Evolutionary conservation across 2,797 vertebrate species (phyloP), one percentile per base, ranked within the genome.

Genomic region (Oreonectes daqikongensis): DNA sequence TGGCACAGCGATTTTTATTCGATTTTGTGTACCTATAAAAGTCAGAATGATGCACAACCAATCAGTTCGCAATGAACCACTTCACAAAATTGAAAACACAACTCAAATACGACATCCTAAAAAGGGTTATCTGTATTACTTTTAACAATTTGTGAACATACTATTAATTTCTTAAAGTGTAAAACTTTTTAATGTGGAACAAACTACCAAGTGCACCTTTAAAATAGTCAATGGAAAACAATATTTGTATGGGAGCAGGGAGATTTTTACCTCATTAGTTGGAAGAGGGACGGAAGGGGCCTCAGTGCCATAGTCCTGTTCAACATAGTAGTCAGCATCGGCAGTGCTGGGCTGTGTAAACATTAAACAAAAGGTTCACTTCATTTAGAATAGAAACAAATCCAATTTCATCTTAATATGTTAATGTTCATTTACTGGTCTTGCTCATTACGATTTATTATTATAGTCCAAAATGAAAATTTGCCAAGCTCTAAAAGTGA

Each of bases 251-350:
- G 38, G 18, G 2, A 32, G 18, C n/a, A 38, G 20, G 14, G 6
- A 64, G 9, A 72, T 46, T 22, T 53, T 81, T 95, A 98, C 97
- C 96, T 95, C 90, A 83, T 93, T 94, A 74, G 90, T 79, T 87
- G 89, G 90, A 2, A 89, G 85, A 17, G 90, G 88, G 70, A 89
- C 89, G 8, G 88, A 89, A 20, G 95, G 94, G 79, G 89, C 92
- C 84, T 93, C 83, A 5, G 88, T 88, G 78, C 87, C 92, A 81
- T 97, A 97, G 85, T 95, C 89, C 78, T 83, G 83, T 60, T 86
- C 85, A n/a, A 89, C 83, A 87, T 88, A 96, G 81, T 95, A 95
- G 15, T 95, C 93, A 79, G 86, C 92, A 82, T 94, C 95, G 63
- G 90, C 88, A 64, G 88, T 67, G 12, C 68, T 63, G 6, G 79